Conservation (phyloP, 2,888 invertebrate genomes). For the Agriopis leucophaearia region DNA sequence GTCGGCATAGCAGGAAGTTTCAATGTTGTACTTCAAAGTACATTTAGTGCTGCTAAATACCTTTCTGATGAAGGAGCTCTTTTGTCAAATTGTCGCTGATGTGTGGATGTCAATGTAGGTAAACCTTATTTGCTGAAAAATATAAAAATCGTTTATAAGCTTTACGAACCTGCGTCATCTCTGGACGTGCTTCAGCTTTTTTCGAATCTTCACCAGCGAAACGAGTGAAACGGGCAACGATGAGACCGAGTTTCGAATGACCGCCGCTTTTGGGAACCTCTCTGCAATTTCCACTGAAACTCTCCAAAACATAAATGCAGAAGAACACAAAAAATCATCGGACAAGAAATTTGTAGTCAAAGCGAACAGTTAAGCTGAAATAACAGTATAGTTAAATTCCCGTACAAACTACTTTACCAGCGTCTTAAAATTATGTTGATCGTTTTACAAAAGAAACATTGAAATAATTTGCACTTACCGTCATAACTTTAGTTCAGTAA, state of each 20-base stretch:
- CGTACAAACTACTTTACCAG: background rate
- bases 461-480: constrained; percentile 1
- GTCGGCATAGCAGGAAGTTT: background rate
- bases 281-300: constrained; percentile 28
- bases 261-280: background rate
- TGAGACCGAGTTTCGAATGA: constrained; percentile 14
- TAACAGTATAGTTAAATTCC: background rate
- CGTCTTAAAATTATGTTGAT: background rate
- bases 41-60: background rate
- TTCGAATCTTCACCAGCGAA: constrained; percentile 19
- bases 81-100: background rate
- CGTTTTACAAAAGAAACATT: constrained; percentile 3
- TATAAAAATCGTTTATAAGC: constrained; percentile 1
- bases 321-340: constrained; percentile 19
- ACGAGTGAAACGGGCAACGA: constrained; percentile 23
- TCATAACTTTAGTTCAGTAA: background rate
- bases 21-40: background rate
- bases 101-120: background rate
- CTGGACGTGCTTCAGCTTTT: background rate
- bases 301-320: constrained; percentile 37
- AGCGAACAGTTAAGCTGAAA: constrained; percentile 3
- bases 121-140: constrained; percentile 4
- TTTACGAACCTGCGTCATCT: constrained; percentile 24
- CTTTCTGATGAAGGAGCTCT: background rate
- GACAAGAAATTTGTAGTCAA: constrained; percentile 17